Percentiles rank a stretch among this genome's conserved stretches.
These are phyloP conservation scores for Tinea pellionella DNA, from an alignment of 2,888 invertebrate genomes.

Conservation along the genomic window DNA sequence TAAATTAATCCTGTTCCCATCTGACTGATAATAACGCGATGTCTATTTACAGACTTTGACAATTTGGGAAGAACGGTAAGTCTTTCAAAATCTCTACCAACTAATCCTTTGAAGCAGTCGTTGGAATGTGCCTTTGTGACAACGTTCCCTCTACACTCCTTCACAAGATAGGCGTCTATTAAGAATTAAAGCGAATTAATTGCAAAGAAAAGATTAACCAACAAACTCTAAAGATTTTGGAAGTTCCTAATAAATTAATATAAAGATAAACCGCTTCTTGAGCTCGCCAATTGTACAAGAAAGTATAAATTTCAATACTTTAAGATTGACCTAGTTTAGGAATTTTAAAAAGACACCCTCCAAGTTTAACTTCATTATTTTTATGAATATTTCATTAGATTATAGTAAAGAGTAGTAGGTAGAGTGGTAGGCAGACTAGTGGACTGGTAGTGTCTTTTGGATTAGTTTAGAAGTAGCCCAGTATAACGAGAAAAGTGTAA, in stretches of 20 bases:
- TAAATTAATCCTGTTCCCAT: not conserved
- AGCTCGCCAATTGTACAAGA: not conserved
- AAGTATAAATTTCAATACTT: not conserved
- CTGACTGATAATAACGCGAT: not conserved
- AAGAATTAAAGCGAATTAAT: slow-evolving; percentile 1
- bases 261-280: not conserved
- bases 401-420: no score
- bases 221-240: not conserved
- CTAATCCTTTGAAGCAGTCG: not conserved
- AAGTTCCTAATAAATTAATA: slow-evolving; percentile 3
- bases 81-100: not conserved
- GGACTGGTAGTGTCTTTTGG: no score
- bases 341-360: not conserved
- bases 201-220: not conserved
- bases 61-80: not conserved
- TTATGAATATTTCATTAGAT: not conserved
- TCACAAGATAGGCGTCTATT: not conserved
- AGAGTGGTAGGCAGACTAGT: no score
- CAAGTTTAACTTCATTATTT: not conserved
- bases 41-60: slow-evolving; percentile 3
- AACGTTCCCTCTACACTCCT: not conserved
- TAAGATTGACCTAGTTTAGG: not conserved
- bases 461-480: no score
- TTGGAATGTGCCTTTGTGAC: slow-evolving; percentile 9
- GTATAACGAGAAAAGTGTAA: no score